Evolutionary conservation across 2,888 invertebrate genomes (phyloP), one percentile per base, ranked within the genome.

Genomic region (Capitulum mitella): DNA sequence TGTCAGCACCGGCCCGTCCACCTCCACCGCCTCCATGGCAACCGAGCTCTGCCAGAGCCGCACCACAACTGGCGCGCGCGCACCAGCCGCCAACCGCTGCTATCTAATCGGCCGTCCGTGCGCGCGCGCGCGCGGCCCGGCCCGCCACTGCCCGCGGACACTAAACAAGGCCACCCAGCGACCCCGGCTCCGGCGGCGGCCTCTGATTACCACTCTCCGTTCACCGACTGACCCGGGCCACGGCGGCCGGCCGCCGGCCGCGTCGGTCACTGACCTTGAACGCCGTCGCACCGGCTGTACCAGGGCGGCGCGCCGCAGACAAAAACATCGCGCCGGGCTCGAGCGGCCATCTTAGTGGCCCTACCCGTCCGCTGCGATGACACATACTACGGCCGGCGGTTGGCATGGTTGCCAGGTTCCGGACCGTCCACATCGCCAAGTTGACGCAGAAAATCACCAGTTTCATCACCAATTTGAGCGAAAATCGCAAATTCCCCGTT

Each of bases 81-180:
- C 46, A 19, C 46, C 22, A 40, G 6, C 78, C 58, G 61, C 34
- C 78, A n/a, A 3, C 78, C 64, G 34, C 64, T 29, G 16, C 37
- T 70, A 77, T 77, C 51, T 54, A 54, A 51, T 77, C 77, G 48
- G n/a, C n/a, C n/a, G n/a, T n/a, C n/a, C n/a, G n/a, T n/a, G n/a
- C 26, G 46, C 48, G 51, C 77, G 51, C 54, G 34, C 77, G 34
- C 14, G 77, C 77, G 77, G 34, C 29, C 48, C 22, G 77, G n/a
- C 29, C 32, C 32, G 29, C 8, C 22, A 51, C 58, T 6, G 40
- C 37, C 58, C 14, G 34, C 22, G 51, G 22, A 26, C 46, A 26
- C 34, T 10, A 37, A 37, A 26, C 37, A 54, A 61, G 77, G 54
- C 54, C 77, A 58, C 61, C 54, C 37, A 34, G 51, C 77, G 22